phyloP scores from a whole-genome alignment of 2,113 vertebrate species.

The Gila orcuttii region DNA sequence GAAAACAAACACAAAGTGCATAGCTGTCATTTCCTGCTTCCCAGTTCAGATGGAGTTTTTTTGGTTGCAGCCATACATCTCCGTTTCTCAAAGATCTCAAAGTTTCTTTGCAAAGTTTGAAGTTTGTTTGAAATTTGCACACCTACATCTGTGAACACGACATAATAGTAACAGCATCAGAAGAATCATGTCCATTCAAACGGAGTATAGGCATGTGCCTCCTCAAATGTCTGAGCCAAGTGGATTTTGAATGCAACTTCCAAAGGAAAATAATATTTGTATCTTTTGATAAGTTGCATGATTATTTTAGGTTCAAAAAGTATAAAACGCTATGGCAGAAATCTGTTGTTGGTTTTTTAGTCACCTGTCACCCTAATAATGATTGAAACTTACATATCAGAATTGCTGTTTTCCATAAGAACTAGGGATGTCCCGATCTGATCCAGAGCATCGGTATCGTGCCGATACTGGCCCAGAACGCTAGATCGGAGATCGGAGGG shows the following conservation, averaged over 20 bases:
- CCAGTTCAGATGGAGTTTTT: background rate
- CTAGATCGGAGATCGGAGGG: too few species aligned
- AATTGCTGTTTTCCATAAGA: too few species aligned
- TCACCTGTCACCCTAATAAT: background rate
- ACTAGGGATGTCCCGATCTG: too few species aligned
- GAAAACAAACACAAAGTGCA: background rate
- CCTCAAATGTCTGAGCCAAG: background rate
- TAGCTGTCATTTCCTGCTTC: background rate
- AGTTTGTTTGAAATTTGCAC: background rate
- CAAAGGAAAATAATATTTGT: background rate
- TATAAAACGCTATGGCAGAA: too few species aligned
- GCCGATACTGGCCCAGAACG: too few species aligned
- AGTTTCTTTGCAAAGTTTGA: background rate
- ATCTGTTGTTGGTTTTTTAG: too few species aligned
- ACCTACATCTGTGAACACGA: background rate
- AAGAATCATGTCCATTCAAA: background rate
- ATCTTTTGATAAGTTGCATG: background rate
- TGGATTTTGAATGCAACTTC: background rate
- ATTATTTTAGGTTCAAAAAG: background rate
- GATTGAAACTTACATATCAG: too few species aligned
- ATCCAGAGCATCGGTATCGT: too few species aligned
- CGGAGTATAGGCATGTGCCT: background rate
- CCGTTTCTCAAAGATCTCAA: background rate
- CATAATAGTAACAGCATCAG: conserved; percentile 6
- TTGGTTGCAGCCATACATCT: background rate